Evolutionary conservation across 1,140 invertebrate genomes (phyloP).

Genomic region (Psilanteris sp.): DNA sequence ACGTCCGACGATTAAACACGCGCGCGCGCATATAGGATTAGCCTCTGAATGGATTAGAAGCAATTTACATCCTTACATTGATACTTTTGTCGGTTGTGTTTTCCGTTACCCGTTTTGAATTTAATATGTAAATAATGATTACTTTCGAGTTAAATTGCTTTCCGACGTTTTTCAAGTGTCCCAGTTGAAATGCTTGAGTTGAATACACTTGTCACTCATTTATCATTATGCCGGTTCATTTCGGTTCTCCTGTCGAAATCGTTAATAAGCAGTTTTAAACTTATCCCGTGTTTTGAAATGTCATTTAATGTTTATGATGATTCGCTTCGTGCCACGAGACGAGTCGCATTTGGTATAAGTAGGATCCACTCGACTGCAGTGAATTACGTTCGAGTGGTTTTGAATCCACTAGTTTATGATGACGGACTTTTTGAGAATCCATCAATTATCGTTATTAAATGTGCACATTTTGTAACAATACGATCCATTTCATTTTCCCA

Average conservation of each 20-base stretch:
- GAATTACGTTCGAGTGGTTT: constrained; percentile 3
- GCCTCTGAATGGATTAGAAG: no score
- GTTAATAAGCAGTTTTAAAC: constrained; percentile 31
- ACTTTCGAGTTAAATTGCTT: constrained; percentile 26
- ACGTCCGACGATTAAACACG: no score
- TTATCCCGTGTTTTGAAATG: constrained; percentile 18
- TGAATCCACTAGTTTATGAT: neutral
- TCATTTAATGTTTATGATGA: constrained; percentile 6
- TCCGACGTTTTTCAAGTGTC: constrained; percentile 10
- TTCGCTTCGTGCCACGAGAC: neutral
- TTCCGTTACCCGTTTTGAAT: no score
- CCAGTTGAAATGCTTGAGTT: constrained; percentile 5
- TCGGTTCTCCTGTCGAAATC: constrained; percentile 3
- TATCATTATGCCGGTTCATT: constrained; percentile 3
- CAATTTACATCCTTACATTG: no score
- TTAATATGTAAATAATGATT: constrained; percentile 29
- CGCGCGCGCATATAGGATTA: no score
- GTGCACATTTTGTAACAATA: no score
- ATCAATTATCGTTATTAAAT: neutral
- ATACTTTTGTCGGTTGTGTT: no score
- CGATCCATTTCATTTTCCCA: no score
- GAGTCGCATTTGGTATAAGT: constrained; percentile 5
- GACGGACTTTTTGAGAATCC: neutral
- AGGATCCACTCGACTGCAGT: constrained; percentile 9
- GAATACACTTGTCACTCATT: constrained; percentile 14